A percentile compares a stretch with the other conserved stretches of the same genome.
Evolutionary conservation across 2,888 invertebrate species (phyloP).

Genomic region (Chaetogeoica ovagalla): DNA sequence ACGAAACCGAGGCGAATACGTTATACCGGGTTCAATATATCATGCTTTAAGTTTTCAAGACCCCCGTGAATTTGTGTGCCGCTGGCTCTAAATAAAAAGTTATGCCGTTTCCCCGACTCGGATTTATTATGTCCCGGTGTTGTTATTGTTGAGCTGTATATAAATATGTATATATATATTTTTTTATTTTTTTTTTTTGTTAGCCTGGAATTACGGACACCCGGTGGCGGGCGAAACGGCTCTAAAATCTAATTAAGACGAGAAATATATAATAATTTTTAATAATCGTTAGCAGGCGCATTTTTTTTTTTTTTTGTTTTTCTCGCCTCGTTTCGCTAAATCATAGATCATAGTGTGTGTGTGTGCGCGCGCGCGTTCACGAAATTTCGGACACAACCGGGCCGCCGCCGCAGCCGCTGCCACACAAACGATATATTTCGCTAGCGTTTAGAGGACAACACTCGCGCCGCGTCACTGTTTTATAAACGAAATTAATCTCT

Average conservation of each 20-base stretch:
- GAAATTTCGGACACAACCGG: constrained; percentile 39
- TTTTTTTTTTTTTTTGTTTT: constrained; percentile 40
- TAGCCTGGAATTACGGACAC: constrained; percentile 44
- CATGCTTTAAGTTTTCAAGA: constrained; percentile 53
- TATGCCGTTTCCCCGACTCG: constrained; percentile 49
- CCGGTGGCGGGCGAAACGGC: constrained; percentile 43
- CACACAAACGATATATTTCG: background rate
- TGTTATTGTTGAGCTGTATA: constrained; percentile 30
- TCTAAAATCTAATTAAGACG: constrained; percentile 52
- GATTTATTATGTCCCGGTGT: constrained; percentile 52
- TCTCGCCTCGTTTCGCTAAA: constrained; percentile 29
- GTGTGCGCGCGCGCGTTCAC: background rate
- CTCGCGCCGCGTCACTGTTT: no score
- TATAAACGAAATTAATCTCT: no score
- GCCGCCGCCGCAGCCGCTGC: background rate
- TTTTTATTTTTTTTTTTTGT: background rate
- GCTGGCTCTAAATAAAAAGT: constrained; percentile 48
- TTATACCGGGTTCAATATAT: constrained; percentile 48
- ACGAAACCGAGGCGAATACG: constrained; percentile 41
- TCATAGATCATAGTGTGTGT: constrained; percentile 39
- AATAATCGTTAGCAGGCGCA: constrained; percentile 41
- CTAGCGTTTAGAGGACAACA: no score
- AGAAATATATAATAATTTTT: constrained; percentile 49
- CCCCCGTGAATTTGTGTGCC: constrained; percentile 45
- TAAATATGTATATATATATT: no score